Conservation (phyloP, 23 tunicate species). For the Diplosoma virens region DNA sequence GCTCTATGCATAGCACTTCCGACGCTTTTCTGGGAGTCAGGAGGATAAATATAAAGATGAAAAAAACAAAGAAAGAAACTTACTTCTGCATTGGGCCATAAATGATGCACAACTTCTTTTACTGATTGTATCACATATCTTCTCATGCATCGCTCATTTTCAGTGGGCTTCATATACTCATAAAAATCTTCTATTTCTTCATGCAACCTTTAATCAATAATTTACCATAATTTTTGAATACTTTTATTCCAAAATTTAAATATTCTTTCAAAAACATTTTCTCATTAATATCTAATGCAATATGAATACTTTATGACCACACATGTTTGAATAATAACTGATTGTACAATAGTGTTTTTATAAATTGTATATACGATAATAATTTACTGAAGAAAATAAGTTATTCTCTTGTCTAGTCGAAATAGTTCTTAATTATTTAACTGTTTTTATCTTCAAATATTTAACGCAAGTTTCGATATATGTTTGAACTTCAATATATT, state of each 20-base stretch:
- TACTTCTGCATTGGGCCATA: conserved; percentile 73
- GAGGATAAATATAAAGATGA: too few relatives aligned
- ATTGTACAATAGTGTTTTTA: too few relatives aligned
- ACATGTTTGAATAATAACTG: too few relatives aligned
- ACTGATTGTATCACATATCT: conserved; percentile 71
- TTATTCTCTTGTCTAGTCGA: too few relatives aligned
- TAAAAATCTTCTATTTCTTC: conserved; percentile 94
- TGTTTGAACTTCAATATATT: too few relatives aligned
- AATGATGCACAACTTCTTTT: conserved; percentile 42
- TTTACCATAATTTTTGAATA: not conserved
- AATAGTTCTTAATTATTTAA: too few relatives aligned
- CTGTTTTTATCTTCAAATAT: too few relatives aligned
- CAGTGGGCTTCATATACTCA: conserved; percentile 83
- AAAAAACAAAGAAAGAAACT: not conserved
- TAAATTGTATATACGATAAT: not conserved
- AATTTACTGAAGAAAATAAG: not conserved
- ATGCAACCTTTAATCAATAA: conserved; percentile 58
- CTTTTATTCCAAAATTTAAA: too few relatives aligned
- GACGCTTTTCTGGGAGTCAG: too few relatives aligned
- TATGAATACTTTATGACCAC: too few relatives aligned
- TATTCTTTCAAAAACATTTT: not conserved
- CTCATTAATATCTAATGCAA: not conserved
- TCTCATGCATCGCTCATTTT: conserved; percentile 75
- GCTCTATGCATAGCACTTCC: too few relatives aligned
- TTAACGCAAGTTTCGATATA: too few relatives aligned